Base-by-base conservation (phyloP, 1,140 invertebrate species). In the Battus philenor region DNA sequence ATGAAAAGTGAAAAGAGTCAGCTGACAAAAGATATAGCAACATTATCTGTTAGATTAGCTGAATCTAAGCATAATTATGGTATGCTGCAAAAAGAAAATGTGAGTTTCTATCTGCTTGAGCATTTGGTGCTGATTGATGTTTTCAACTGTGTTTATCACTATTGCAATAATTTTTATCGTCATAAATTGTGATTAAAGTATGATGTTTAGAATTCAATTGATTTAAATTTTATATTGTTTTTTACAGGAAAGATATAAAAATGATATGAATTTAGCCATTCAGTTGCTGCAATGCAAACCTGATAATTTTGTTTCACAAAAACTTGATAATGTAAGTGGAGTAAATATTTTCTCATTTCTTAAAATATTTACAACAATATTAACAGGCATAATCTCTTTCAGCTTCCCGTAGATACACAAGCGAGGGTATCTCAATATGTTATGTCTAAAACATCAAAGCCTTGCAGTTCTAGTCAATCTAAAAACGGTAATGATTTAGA, bases 241-340 rank as follows among this genome's bases (percentile, higher is more conserved):
- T 38, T 89, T 88, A 16, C 87, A 98, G 96, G 96, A 97, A 72
- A 91, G 95, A 61, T 98, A 97, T 84, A 93, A 95, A 86, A 95
- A 93, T 82, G 97, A 98, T 84, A 96, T 98, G 65, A 96, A 94
- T 82, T 86, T 97, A 77, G 96, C 96, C 34, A 96, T 98, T 55
- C 95, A 97, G 86, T 87, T 98, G 53, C 86, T 98, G 13, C 97
- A 98, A 70, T 98, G 96, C 79, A 98, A 97, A 80, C 96, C 97
- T 54, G 94, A 95, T 41, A 96, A 95, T 87, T 98, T 97, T 90
- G 92, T 98, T 44, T 91, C 95, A 33, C 96, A 97, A 67, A 96
- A 95, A 86, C 90, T 96, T 70, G 94, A 96, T 76, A 91, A 93
- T 69, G 97, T 98, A 90, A 93, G 93, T 77, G 38, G 43, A 49